Base-by-base conservation (phyloP, 2,113 vertebrate species). In the Oxygymnocypris stewartii region DNA sequence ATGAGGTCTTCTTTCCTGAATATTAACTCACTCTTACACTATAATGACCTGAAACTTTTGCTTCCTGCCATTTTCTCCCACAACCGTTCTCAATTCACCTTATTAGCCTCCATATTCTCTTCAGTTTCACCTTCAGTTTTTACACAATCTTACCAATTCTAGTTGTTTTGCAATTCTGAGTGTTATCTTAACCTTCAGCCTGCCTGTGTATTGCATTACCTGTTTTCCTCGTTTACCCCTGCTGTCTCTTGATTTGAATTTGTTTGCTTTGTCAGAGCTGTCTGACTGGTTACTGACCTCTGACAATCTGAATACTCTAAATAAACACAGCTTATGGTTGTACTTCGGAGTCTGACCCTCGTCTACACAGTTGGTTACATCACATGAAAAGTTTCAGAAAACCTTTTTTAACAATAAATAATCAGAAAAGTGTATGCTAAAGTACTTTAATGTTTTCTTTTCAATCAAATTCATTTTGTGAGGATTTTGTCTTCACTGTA, bases 91-190 rank as follows among this genome's bases (percentile, higher is more conserved):
- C n/a, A n/a, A n/a, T n/a, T n/a, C n/a, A n/a, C n/a, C n/a, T n/a
- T n/a, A n/a, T n/a, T n/a, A n/a, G n/a, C n/a, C n/a, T n/a, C n/a
- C n/a, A 57, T 23, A 57, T 57, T 57, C 54, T 57, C 1, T 57
- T 59, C 20, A 3, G 54, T 23, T 23, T 59, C 54, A 59, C 2
- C 1, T 35, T 31, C 28, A 35, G 16, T 37, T 31, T 31, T 31
- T 31, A 18, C 7, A 4, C 31, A 37, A 6, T 69, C 31, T 69
- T 35, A 35, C 6, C 16, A 37, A 37, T 71, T 71, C 31, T 71
- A 37, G 67, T 37, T 71, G 31, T 71, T 71, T 37, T 37, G 67
- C 67, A 37, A 69, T 69, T 69, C 25, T 67, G n/a, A 65, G n/a
- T 67, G 2, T 16, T 67, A 6, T 67, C 5, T 31, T 28, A 14